These are phyloP conservation scores for Phaethon lepturus DNA, from an alignment of 2,113 vertebrate species.

Conservation along the genomic window DNA sequence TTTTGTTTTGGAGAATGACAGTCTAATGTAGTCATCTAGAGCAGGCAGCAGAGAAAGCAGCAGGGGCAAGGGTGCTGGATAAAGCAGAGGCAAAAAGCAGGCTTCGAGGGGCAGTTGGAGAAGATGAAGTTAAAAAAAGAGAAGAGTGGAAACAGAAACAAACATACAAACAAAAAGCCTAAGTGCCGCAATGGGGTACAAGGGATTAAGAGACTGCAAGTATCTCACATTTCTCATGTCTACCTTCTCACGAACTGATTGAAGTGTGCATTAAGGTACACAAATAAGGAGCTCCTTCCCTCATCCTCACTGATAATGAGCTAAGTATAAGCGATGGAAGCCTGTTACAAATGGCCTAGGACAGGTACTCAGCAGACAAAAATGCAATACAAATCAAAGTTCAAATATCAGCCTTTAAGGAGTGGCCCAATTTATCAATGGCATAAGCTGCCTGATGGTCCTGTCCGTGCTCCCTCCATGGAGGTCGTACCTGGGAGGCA, in stretches of 20 bases:
- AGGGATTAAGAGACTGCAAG: neutral
- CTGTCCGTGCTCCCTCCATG: neutral
- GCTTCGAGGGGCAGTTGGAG: neutral
- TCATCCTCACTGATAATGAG: neutral
- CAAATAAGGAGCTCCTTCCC: neutral
- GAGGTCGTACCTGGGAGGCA: neutral
- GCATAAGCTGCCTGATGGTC: neutral
- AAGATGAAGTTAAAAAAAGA: neutral
- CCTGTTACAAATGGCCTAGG: constrained; percentile 20
- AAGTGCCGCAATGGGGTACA: neutral
- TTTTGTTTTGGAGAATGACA: neutral
- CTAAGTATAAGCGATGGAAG: neutral
- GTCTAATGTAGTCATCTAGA: neutral
- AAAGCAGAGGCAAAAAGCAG: neutral
- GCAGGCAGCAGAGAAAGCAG: neutral
- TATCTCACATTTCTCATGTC: neutral
- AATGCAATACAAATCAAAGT: constrained; percentile 58
- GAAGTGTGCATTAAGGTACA: neutral
- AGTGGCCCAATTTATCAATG: neutral
- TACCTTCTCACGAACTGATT: neutral
- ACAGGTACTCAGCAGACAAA: constrained; percentile 38
- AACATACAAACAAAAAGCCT: neutral
- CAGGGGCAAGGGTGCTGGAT: neutral
- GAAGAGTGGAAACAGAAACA: neutral
- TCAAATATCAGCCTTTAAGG: constrained; percentile 41